Base-by-base conservation (phyloP, 2,888 invertebrate species). In the Endotricha flammealis region DNA sequence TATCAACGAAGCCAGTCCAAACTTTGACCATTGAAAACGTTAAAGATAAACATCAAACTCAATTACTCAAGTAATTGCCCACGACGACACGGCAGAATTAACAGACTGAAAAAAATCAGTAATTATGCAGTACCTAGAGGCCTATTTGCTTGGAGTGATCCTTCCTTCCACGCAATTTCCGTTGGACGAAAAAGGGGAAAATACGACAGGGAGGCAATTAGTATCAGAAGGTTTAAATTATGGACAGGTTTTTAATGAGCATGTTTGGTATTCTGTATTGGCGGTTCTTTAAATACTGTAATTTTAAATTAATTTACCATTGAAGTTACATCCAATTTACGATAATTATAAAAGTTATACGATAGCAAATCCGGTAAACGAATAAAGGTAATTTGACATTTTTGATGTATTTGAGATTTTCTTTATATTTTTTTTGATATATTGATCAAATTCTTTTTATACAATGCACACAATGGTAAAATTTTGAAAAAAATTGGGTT, bases 131-230 rank as follows among this genome's bases (percentile, higher is more conserved):
- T 66, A 64, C 68, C 65, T 65, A 66, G 64, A 67, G 62, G 63
- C 66, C 68, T 71, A 70, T 77, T 73, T 65, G 62, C 53, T 56
- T 64, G 57, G 66, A 76, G 72, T 61, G 60, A 71, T 72, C 72
- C 60, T 70, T 69, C 64, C 67, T 78, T 79, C 75, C 78, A 66
- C 61, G 67, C 67, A 78, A 81, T 81, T 81, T 80, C 78, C 79
- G 71, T 53, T 64, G 53, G 57, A 52, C 53, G 48, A 66, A 74
- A 70, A 66, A 64, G 63, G 60, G 69, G 66, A 55, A 57, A 58
- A 57, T 62, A 57, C 58, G 61, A 54, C 62, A 66, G 61, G 57
- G 55, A 51, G 64, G 76, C 69, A 80, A 79, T 81, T 78, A 78
- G 76, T 71, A 67, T 64, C 67, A 65, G 56, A 53, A 56, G 66